phyloP scores from a whole-genome alignment of 2,797 vertebrate species.

The Cichlasoma orientale region DNA sequence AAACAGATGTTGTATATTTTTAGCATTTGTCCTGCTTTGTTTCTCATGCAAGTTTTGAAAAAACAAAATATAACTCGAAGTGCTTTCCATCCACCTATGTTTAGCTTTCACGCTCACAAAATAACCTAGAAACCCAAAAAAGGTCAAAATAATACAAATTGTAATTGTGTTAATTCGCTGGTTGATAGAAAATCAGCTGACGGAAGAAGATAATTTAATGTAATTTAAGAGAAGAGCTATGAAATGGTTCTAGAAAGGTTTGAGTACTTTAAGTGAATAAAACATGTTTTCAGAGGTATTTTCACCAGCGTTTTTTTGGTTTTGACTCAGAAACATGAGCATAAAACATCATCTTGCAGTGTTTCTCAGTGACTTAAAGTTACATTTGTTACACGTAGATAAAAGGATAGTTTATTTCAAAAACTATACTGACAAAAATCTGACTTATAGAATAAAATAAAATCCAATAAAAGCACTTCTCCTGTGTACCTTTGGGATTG shows the following conservation, averaged over 20 bases:
- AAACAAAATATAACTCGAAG: too few species aligned
- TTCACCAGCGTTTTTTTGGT: too few species aligned
- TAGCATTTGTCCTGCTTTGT: not conserved
- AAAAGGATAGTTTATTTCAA: not conserved
- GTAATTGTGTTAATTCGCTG: not conserved
- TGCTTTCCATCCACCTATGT: too few species aligned
- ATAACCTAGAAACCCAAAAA: not conserved
- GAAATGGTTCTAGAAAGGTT: not conserved
- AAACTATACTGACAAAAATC: not conserved
- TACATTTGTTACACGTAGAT: not conserved
- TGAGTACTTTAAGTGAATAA: not conserved
- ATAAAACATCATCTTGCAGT: too few species aligned
- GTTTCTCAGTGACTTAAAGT: too few species aligned
- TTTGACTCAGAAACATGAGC: not conserved
- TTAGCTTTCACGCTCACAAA: too few species aligned
- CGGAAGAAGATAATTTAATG: not conserved
- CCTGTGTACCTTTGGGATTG: slow-evolving; percentile 81
- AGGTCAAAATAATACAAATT: accelerated
- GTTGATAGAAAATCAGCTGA: not conserved
- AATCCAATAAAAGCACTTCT: too few species aligned
- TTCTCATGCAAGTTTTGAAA: not conserved
- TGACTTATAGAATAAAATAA: too few species aligned
- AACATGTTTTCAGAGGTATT: too few species aligned
- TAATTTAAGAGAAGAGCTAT: not conserved
- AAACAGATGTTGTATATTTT: not conserved